phyloP scores from a whole-genome alignment of 2,888 invertebrate genomes.

The Dryomyza anilis region DNA sequence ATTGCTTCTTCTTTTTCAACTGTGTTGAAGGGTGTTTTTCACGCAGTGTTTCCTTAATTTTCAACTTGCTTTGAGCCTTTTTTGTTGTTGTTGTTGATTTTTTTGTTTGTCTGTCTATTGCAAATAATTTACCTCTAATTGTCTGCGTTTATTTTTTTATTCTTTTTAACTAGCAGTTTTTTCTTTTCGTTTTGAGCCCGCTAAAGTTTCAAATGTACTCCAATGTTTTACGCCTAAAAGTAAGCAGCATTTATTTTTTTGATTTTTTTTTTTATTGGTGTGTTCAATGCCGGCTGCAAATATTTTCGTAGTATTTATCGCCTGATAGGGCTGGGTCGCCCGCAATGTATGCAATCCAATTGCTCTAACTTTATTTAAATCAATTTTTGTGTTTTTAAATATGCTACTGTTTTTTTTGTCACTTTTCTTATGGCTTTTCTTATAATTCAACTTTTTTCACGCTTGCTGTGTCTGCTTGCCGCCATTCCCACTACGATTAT shows the following conservation, averaged over 20 bases:
- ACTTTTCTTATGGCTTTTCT: not conserved
- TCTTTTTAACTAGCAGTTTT: too few species aligned
- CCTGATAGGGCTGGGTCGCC: too few species aligned
- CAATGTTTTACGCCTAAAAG: not conserved
- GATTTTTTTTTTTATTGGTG: too few species aligned
- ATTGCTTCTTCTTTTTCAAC: not conserved
- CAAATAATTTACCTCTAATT: too few species aligned
- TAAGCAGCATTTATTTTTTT: too few species aligned
- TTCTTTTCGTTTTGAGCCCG: too few species aligned
- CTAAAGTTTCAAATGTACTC: not conserved
- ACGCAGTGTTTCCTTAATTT: not conserved
- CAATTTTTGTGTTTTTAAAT: not conserved
- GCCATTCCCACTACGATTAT: constrained; percentile 45
- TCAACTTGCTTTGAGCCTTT: not conserved
- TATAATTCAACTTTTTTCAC: not conserved
- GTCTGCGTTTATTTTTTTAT: too few species aligned
- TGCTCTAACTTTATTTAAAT: too few species aligned
- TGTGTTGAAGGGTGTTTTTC: constrained; percentile 4
- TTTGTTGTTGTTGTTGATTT: too few species aligned
- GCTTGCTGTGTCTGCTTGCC: not conserved
- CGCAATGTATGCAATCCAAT: too few species aligned
- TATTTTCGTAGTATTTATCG: too few species aligned
- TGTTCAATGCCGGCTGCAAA: not conserved
- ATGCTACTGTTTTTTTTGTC: not conserved
- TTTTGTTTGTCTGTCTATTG: too few species aligned